Evolutionary conservation across 2,888 invertebrate species (phyloP).

Genomic region (Sipha maydis): DNA sequence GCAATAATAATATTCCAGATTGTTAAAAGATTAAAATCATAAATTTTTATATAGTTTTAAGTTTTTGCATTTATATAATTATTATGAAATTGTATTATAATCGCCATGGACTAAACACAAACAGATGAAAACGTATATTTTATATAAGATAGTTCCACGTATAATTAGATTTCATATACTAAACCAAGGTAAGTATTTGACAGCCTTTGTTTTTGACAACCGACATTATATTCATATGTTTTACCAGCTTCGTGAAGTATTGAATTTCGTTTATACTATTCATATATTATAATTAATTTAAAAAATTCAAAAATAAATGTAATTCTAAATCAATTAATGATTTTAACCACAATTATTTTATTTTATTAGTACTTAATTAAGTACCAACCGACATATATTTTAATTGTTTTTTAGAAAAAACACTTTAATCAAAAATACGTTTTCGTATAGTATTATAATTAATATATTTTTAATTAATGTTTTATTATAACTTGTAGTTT

Average conservation of each 20-base stretch:
- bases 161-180: not conserved
- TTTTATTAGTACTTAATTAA: too few relatives aligned
- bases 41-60: not conserved
- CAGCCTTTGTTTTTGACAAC: constrained; percentile 50
- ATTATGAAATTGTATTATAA: not conserved
- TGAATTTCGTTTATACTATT: not conserved
- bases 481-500: too few relatives aligned
- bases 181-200: constrained; percentile 15
- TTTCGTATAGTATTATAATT: too few relatives aligned
- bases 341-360: too few relatives aligned
- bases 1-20: too few relatives aligned
- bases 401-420: too few relatives aligned
- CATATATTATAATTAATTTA: not conserved
- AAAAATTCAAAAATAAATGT: not conserved
- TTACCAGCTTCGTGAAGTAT: not conserved
- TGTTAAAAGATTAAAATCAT: too few relatives aligned
- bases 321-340: too few relatives aligned
- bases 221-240: constrained; percentile 20
- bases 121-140: not conserved
- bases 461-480: too few relatives aligned
- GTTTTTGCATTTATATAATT: not conserved
- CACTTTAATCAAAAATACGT: too few relatives aligned
- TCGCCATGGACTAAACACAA: not conserved
- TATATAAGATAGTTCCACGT: not conserved
- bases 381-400: too few relatives aligned